These are phyloP conservation scores for Jacana jacana DNA, from an alignment of 2,113 vertebrate species.

Conservation along the genomic window DNA sequence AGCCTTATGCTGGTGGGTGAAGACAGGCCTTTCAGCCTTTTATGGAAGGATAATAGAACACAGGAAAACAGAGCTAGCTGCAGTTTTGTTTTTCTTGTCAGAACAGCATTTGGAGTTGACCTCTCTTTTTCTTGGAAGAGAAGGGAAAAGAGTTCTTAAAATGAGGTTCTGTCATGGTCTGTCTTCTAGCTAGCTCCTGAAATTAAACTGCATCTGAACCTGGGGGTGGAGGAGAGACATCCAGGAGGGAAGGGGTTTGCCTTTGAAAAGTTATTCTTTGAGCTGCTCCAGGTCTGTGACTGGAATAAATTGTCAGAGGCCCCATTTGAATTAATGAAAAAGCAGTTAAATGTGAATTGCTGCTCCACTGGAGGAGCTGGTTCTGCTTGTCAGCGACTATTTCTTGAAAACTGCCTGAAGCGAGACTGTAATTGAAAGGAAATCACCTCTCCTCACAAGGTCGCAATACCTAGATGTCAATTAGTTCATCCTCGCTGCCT, in stretches of 20 bases:
- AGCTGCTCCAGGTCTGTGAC: neutral
- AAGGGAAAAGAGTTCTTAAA: neutral
- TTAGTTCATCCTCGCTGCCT: neutral
- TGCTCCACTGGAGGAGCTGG: neutral
- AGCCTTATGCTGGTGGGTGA: neutral
- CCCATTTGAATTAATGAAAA: neutral
- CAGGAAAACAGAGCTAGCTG: neutral
- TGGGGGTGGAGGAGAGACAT: neutral
- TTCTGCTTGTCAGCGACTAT: neutral
- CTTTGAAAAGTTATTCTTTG: neutral
- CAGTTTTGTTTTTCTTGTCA: neutral
- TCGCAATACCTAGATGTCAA: neutral
- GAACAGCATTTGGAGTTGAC: neutral
- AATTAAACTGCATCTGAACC: neutral
- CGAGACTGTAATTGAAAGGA: neutral
- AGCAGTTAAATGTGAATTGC: constrained; percentile 16
- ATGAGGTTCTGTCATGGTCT: neutral
- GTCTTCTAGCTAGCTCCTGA: neutral
- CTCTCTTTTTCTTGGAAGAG: neutral
- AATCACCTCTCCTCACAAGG: neutral
- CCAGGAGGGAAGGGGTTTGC: neutral
- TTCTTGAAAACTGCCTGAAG: constrained; percentile 37
- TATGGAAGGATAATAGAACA: neutral
- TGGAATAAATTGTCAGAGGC: neutral
- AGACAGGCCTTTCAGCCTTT: neutral